Base-by-base conservation (phyloP, 2,113 vertebrate species). In the Sorex fumeus region DNA sequence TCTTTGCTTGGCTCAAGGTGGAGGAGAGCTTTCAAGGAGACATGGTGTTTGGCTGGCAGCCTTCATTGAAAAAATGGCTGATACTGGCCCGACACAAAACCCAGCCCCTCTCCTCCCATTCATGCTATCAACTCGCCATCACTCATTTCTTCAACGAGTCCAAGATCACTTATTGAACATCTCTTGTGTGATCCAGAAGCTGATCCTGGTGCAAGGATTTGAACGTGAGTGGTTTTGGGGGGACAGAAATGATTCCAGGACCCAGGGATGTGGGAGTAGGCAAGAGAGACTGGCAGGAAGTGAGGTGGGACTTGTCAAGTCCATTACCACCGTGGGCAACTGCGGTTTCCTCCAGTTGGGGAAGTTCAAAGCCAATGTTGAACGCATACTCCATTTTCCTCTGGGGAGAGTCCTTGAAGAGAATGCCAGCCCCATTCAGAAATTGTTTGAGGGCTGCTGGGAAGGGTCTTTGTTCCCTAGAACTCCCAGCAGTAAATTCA, bases 91-190 rank as follows among this genome's bases (percentile, higher is more conserved):
- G 66, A 69, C 23, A 70, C 64, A 71, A 69, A 75, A 70, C 32
- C n/a, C 2, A 64, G 28, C 34, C 21, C 30, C 10, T 91, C 81
- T 19, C 12, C 72, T 53, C 19, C 66, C 72, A 86, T 89, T 79
- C 47, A 23, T 92, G 40, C 75, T 85, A 50, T 77, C 90, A 88
- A 88, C 85, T 75, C 62, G 28, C 27, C 25, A 79, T 36, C n/a
- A 84, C 36, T 90, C 45, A 28, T 76, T 80, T 67, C 70, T 90
- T 92, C 5, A 62, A 82, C 53, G 11, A 66, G 34, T 91, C 6
- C 50, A 86, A 89, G 84, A 75, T 82, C 25, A 69, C 78, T 91
- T 89, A 53, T 45, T 84, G 43, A 81, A n/a, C n/a, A 93, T 79
- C n/a, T 94, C 36, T 43, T 71, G 69, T 16, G n/a, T 74, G 78